phyloP scores from a whole-genome alignment of 2,888 invertebrate species.

The Volucella inflata region DNA sequence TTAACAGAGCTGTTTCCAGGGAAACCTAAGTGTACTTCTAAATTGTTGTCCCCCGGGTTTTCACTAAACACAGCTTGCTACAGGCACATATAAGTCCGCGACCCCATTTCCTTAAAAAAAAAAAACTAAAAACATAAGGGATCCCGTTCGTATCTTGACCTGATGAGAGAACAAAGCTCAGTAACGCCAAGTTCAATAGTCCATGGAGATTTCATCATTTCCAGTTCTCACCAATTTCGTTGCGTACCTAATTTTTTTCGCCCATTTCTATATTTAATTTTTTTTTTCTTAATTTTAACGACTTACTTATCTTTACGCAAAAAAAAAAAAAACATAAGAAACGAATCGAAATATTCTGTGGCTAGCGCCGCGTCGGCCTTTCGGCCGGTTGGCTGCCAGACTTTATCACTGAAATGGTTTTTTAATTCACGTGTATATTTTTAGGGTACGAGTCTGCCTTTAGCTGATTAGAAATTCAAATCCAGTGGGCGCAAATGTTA shows the following conservation, averaged over 20 bases:
- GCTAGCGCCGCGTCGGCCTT: conserved; percentile 3
- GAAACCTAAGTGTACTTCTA: too few species aligned
- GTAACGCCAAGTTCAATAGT: conserved; percentile 45
- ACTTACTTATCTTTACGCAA: conserved; percentile 19
- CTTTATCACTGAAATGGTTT: conserved; percentile 30
- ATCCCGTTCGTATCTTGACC: conserved; percentile 1
- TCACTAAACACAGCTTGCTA: background rate
- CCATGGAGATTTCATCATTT: conserved; percentile 54
- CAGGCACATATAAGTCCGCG: background rate
- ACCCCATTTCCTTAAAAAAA: background rate
- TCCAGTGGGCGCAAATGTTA: background rate
- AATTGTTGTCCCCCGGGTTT: too few species aligned
- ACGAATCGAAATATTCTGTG: background rate
- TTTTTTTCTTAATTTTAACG: conserved; percentile 1
- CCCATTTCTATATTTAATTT: background rate
- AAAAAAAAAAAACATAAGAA: conserved; percentile 2
- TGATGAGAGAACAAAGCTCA: background rate
- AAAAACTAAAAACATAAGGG: background rate
- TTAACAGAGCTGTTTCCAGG: background rate
- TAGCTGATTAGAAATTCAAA: conserved; percentile 13
- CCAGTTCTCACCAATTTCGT: conserved; percentile 32
- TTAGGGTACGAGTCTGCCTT: conserved; percentile 8
- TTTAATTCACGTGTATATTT: conserved; percentile 44
- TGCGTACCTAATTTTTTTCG: conserved; percentile 1
- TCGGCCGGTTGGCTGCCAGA: too few species aligned